phyloP scores from a whole-genome alignment of 2,113 vertebrate species.

The Puntigrus tetrazona region DNA sequence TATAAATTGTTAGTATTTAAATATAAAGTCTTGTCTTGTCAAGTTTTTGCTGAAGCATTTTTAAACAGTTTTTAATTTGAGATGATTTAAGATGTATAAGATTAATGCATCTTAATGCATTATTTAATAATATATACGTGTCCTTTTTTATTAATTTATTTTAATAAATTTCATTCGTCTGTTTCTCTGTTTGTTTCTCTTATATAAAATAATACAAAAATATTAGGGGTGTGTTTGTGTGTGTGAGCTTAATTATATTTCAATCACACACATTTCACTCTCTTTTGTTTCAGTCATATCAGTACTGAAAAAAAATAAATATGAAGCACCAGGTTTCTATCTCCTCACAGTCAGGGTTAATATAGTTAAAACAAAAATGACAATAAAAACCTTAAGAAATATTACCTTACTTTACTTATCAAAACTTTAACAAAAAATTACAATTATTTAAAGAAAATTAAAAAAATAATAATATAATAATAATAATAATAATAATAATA shows the following conservation, averaged over 20 bases:
- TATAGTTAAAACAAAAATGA: not conserved
- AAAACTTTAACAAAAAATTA: too few relatives aligned
- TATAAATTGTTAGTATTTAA: too few relatives aligned
- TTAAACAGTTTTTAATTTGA: not conserved
- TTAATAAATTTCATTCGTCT: too few relatives aligned
- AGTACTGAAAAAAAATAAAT: not conserved
- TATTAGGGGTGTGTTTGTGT: not conserved
- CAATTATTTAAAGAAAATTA: too few relatives aligned
- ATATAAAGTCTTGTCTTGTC: not conserved
- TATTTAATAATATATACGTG: too few relatives aligned
- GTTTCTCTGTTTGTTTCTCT: not conserved
- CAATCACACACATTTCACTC: slow-evolving; percentile 18
- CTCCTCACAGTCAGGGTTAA: not conserved
- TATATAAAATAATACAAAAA: not conserved
- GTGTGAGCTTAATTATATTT: not conserved
- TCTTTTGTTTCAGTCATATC: not conserved
- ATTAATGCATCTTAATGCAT: too few relatives aligned
- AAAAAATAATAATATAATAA: not conserved
- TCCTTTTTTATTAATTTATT: too few relatives aligned
- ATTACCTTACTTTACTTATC: too few relatives aligned
- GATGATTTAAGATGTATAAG: too few relatives aligned
- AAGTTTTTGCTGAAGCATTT: not conserved
- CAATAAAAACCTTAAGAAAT: not conserved
- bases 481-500: too few relatives aligned
- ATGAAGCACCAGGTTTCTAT: not conserved